phyloP scores from a whole-genome alignment of 2,113 vertebrate genomes.

The Ophthalmolycus amberensis region DNA sequence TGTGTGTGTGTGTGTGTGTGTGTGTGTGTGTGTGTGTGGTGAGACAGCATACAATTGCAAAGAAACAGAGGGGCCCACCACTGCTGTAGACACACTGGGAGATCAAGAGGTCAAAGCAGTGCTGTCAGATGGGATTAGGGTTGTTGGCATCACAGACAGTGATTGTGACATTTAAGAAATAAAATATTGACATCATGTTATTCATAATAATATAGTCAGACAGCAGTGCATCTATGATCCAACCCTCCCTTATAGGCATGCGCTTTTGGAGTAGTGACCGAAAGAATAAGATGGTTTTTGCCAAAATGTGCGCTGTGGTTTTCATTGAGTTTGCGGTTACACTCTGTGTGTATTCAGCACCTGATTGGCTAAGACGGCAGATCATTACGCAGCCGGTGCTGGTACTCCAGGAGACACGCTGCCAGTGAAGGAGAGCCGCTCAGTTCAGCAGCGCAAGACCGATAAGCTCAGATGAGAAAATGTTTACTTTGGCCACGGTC shows the following conservation, averaged over 20 bases:
- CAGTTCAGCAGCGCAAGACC: too few relatives aligned
- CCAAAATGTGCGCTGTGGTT: too few relatives aligned
- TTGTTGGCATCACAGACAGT: neutral
- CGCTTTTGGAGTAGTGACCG: too few relatives aligned
- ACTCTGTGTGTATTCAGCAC: too few relatives aligned
- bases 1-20: neutral
- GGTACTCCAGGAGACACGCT: too few relatives aligned
- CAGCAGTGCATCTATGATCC: too few relatives aligned
- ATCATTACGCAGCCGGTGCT: too few relatives aligned
- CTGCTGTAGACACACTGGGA: neutral
- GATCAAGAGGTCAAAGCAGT: neutral
- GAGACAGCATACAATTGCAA: neutral
- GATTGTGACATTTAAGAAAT: neutral
- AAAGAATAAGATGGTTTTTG: neutral
- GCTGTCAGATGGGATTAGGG: neutral
- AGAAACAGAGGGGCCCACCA: constrained; percentile 3
- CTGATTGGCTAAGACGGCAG: too few relatives aligned
- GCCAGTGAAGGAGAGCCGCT: too few relatives aligned
- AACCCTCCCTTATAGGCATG: too few relatives aligned
- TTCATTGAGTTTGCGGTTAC: too few relatives aligned
- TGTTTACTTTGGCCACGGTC: neutral
- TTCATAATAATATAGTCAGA: neutral
- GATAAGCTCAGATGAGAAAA: too few relatives aligned
- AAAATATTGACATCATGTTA: neutral
- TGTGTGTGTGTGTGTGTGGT: neutral